Evolutionary conservation across 2,888 invertebrate species (phyloP).

Genomic region (Cantharis rustica): DNA sequence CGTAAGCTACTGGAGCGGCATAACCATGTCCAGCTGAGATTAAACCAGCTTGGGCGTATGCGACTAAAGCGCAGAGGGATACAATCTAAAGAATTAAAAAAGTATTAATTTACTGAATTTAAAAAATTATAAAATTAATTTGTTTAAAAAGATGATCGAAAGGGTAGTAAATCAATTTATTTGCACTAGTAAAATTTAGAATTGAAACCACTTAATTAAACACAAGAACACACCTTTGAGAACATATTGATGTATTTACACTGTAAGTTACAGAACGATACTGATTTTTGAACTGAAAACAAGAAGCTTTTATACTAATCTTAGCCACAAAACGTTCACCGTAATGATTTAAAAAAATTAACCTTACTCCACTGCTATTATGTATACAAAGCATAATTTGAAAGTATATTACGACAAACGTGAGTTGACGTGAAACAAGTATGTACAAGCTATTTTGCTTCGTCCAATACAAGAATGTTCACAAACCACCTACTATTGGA

Average conservation of each 20-base stretch:
- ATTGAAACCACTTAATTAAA: slow-evolving; percentile 8
- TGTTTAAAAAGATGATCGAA: neutral
- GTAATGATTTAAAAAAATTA: slow-evolving; percentile 42
- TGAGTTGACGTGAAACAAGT: slow-evolving; percentile 42
- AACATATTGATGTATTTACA: slow-evolving; percentile 40
- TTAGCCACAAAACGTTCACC: slow-evolving; percentile 45
- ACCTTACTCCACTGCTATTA: slow-evolving; percentile 39
- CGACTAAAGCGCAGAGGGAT: slow-evolving; percentile 50
- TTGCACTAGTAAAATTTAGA: neutral
- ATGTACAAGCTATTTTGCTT: slow-evolving; percentile 33
- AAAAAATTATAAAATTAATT: no score
- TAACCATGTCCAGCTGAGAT: slow-evolving; percentile 50
- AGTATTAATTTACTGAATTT: neutral
- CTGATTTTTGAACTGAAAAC: slow-evolving; percentile 35
- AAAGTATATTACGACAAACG: slow-evolving; percentile 46
- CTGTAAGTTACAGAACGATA: slow-evolving; percentile 40
- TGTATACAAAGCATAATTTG: slow-evolving; percentile 41
- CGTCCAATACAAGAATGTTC: slow-evolving; percentile 25
- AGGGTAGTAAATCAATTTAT: neutral
- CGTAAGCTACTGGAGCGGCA: slow-evolving; percentile 27
- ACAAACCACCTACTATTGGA: slow-evolving; percentile 27
- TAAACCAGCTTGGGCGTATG: slow-evolving; percentile 58
- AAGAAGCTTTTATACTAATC: slow-evolving; percentile 42
- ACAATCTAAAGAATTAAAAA: slow-evolving; percentile 40
- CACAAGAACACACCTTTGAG: slow-evolving; percentile 41